A percentile compares a stretch with the other conserved stretches of the same genome.
These are phyloP conservation scores for Papilio aristodemus DNA, from an alignment of 1,140 invertebrate species.

Conservation along the genomic window DNA sequence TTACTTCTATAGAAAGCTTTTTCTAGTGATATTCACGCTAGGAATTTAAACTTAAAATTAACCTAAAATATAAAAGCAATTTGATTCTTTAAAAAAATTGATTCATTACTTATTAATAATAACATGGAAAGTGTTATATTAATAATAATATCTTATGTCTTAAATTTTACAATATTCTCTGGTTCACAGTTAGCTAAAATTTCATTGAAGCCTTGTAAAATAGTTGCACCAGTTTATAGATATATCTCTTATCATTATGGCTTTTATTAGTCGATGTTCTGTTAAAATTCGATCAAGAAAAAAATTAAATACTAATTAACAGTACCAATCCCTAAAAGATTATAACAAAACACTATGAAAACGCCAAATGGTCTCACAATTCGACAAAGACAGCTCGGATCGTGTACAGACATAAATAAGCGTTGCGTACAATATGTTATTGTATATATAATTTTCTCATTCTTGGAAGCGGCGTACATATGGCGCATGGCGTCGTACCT, in stretches of 20 bases:
- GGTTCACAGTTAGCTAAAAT: background rate
- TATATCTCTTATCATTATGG: background rate
- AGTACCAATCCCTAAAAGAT: no score
- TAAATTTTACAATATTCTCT: no score
- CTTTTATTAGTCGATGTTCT: no score
- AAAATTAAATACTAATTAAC: no score
- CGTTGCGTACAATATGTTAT: constrained; percentile 34
- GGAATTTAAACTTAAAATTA: background rate
- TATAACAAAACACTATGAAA: background rate
- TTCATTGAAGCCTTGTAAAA: background rate
- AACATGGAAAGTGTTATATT: no score
- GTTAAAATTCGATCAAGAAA: no score
- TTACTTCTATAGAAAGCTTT: constrained; percentile 4
- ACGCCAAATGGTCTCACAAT: background rate
- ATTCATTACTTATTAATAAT: no score
- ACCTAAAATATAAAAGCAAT: background rate
- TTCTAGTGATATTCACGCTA: background rate
- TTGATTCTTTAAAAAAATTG: no score
- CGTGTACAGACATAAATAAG: constrained; percentile 21
- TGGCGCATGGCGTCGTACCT: constrained; percentile 32
- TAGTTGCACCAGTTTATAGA: background rate
- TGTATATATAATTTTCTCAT: constrained; percentile 38
- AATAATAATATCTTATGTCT: no score
- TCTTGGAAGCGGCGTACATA: constrained; percentile 36
- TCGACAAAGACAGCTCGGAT: background rate